Base-by-base conservation (phyloP, 2,888 invertebrate species). In the Phania funesta region DNA sequence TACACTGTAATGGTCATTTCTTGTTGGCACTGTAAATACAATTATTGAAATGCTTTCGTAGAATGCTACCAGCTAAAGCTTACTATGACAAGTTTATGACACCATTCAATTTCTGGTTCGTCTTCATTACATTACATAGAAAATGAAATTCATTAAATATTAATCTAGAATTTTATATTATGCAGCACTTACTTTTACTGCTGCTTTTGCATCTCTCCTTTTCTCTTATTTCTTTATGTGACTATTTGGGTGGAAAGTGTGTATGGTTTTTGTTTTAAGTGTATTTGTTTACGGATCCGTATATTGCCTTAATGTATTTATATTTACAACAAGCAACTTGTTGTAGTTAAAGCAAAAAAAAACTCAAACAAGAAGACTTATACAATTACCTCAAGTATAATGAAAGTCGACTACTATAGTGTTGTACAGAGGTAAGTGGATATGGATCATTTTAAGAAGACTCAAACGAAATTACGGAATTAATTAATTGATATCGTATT, bases 101-200 rank as follows among this genome's bases (percentile, higher is more conserved):
- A 74, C 65, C 81, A 58, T 74, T 74, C 74, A 77, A 74, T 67
- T 76, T 41, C 79, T 52, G 65, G 35, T 58, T 52, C n/a, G 41
- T 58, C 50, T 58, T 58, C 9, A 48, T 67, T 67, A 20, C 32
- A 9, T 26, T 71, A 16, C 67, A 75, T 67, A 67, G 70, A 62
- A 73, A 83, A 71, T 81, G 84, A 86, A 88, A 89, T 88, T 88
- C 88, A 88, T 88, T 88, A 89, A 88, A 88, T 88, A 88, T 88
- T 89, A 89, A 88, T 89, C 86, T 75, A 67, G 58, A 65, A 29
- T 50, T 48, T n/a, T 62, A 32, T 16, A n/a, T 48, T 48, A n/a
- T 18, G 2, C 13, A 16, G 6, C 16, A 2, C 20, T 52, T 26
- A 16, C 13, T 52, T 24, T 48, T 9, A 2, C 5, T 4, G 38